Percentiles rank a stretch among this genome's conserved stretches.
Evolutionary conservation across 2,113 vertebrate species (phyloP).

Genomic region (Caracal caracal): DNA sequence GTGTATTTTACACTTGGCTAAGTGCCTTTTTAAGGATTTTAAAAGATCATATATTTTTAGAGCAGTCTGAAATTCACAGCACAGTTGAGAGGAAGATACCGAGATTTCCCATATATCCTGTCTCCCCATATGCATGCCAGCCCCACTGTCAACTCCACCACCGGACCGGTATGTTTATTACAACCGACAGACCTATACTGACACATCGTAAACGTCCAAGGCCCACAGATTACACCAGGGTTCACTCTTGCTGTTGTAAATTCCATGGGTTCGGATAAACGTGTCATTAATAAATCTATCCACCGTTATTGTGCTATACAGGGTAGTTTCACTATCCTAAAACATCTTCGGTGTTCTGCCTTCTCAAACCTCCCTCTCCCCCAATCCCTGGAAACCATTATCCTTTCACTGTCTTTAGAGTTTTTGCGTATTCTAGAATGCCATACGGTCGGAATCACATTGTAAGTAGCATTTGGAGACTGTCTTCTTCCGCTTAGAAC

Average conservation of each 20-base stretch:
- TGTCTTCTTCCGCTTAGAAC: not conserved
- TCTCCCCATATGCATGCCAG: not conserved
- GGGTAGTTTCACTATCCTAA: too few species aligned
- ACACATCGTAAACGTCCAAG: fast-evolving
- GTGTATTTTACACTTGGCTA: not conserved
- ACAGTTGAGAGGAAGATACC: not conserved
- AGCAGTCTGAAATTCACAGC: not conserved
- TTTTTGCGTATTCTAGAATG: not conserved
- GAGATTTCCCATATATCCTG: too few species aligned
- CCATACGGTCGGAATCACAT: not conserved
- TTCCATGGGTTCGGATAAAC: not conserved
- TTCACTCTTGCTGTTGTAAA: fast-evolving
- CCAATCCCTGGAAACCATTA: not conserved
- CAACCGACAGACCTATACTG: fast-evolving
- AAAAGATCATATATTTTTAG: not conserved
- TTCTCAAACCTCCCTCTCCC: not conserved
- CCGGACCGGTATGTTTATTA: fast-evolving
- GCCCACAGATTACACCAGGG: fast-evolving
- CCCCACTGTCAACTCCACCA: not conserved
- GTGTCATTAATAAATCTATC: fast-evolving
- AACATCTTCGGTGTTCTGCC: not conserved
- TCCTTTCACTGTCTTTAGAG: fast-evolving
- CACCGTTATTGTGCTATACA: fast-evolving
- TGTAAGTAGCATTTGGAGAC: not conserved
- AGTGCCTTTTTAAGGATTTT: not conserved